phyloP scores from a whole-genome alignment of 1,140 invertebrate genomes.

The Protaetia brevitarsis region DNA sequence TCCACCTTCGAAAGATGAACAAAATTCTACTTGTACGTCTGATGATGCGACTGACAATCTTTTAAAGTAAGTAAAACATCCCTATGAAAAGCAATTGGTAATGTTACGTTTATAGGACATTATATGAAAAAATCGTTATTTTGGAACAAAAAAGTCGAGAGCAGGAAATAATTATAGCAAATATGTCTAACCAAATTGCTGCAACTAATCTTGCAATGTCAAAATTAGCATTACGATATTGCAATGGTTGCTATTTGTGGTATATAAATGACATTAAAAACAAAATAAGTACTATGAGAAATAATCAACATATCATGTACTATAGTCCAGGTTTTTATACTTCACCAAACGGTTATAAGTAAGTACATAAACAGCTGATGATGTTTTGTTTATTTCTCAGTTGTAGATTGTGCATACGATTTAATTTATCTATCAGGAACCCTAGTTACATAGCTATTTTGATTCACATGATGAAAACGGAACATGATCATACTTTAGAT shows the following conservation, averaged over 20 bases:
- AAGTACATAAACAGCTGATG: constrained; percentile 29
- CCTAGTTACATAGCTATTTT: constrained; percentile 64
- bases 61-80: constrained; percentile 43
- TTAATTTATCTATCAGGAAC: constrained; percentile 74
- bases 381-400: background rate
- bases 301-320: constrained; percentile 67
- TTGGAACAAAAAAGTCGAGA: constrained; percentile 71
- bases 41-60: constrained; percentile 39
- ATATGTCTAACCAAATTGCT: constrained; percentile 57
- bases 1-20: constrained; percentile 50
- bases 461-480: constrained; percentile 81
- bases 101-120: constrained; percentile 49
- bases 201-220: constrained; percentile 50
- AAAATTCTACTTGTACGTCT: constrained; percentile 16
- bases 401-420: constrained; percentile 72
- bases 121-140: constrained; percentile 72
- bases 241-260: constrained; percentile 78
- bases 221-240: constrained; percentile 63
- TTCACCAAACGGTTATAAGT: constrained; percentile 78
- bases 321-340: constrained; percentile 89
- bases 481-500: constrained; percentile 77
- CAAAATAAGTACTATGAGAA: constrained; percentile 64
- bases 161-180: constrained; percentile 66
- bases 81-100: background rate
- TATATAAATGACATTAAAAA: constrained; percentile 67